phyloP scores from a whole-genome alignment of 2,797 vertebrate species.

The Nyctibius grandis region DNA sequence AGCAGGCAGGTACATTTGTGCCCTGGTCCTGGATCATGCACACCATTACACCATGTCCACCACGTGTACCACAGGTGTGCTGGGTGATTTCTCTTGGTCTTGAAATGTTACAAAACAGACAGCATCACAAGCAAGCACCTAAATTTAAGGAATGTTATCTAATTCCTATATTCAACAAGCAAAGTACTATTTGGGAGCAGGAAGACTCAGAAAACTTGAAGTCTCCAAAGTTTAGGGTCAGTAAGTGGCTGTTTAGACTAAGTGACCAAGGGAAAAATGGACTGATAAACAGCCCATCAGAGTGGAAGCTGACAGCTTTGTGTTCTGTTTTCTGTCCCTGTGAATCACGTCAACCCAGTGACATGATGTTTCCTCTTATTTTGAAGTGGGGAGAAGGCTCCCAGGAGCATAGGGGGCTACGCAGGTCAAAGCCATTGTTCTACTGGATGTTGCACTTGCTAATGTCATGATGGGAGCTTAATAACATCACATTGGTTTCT shows the following conservation, averaged over 20 bases:
- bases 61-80: not conserved
- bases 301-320: not conserved
- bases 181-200: not conserved
- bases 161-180: not conserved
- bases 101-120: not conserved
- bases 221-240: not conserved
- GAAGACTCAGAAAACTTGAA: not conserved
- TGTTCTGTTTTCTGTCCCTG: constrained; percentile 27
- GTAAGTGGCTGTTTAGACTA: not conserved
- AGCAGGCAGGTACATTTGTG: not conserved
- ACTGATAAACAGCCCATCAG: not conserved
- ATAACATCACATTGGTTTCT: not conserved
- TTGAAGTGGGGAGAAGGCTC: constrained; percentile 5
- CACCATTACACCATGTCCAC: not conserved
- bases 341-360: not conserved
- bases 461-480: not conserved
- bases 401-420: not conserved
- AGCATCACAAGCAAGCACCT: not conserved
- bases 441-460: not conserved
- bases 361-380: constrained; percentile 22
- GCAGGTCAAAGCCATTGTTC: constrained; percentile 34
- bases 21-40: not conserved
- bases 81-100: not conserved
- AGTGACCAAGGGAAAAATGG: not conserved
- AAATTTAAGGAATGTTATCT: not conserved